Evolutionary conservation across 1,140 invertebrate genomes (phyloP).

Genomic region (Nomia melanderi): DNA sequence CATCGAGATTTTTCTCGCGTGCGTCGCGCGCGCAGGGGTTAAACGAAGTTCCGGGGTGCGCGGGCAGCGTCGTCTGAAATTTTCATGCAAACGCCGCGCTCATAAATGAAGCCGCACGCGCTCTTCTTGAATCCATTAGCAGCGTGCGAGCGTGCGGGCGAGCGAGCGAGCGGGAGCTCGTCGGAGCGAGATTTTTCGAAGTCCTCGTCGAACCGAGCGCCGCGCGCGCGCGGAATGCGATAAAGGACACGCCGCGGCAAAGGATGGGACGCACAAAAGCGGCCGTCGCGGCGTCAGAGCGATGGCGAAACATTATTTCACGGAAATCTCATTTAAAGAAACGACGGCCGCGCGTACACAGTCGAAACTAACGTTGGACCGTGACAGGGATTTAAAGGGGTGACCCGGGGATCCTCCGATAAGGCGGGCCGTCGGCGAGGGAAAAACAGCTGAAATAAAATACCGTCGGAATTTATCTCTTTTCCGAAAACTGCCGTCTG

Average conservation of each 20-base stretch:
- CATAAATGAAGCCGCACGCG: background rate
- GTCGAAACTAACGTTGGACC: background rate
- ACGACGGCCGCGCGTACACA: background rate
- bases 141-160: background rate
- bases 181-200: background rate
- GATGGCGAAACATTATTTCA: background rate
- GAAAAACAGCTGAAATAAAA: background rate
- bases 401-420: background rate
- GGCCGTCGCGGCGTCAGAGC: no score
- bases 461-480: slow-evolving; percentile 15
- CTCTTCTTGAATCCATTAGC: slow-evolving; percentile 9
- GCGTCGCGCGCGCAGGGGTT: background rate
- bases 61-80: background rate
- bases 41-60: background rate
- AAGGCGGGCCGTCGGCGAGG: background rate
- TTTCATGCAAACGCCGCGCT: background rate
- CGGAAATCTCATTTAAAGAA: background rate
- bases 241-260: background rate
- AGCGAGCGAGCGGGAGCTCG: background rate
- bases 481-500: background rate
- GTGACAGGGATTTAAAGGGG: background rate
- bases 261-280: no score
- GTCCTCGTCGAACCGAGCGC: background rate
- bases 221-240: background rate
- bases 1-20: background rate